phyloP scores from a whole-genome alignment of 2,888 invertebrate genomes.

The Meteorus cinctellus region DNA sequence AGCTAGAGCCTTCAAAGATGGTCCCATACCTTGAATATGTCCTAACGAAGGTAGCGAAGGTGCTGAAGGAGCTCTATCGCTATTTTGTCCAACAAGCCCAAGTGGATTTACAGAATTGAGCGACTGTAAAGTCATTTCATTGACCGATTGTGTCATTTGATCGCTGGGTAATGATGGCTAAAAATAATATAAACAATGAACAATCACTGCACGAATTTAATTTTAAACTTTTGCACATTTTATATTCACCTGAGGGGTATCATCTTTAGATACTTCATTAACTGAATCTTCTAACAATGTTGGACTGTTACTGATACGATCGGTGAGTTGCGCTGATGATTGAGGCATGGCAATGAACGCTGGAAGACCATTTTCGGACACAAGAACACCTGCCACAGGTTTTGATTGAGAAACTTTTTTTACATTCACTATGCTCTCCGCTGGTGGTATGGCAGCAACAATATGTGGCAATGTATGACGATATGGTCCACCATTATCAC shows the following conservation, averaged over 20 bases:
- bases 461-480: slow-evolving; percentile 54
- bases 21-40: slow-evolving; percentile 71
- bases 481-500: slow-evolving; percentile 27
- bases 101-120: slow-evolving; percentile 59
- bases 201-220: neutral
- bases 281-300: slow-evolving; percentile 62
- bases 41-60: slow-evolving; percentile 61
- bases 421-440: slow-evolving; percentile 50
- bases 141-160: slow-evolving; percentile 64
- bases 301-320: slow-evolving; percentile 67
- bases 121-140: slow-evolving; percentile 67
- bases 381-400: slow-evolving; percentile 47
- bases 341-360: slow-evolving; percentile 69
- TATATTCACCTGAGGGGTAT: slow-evolving; percentile 45
- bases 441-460: slow-evolving; percentile 60
- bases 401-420: slow-evolving; percentile 49
- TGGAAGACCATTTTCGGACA: slow-evolving; percentile 58
- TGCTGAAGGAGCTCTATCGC: slow-evolving; percentile 61
- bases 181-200: slow-evolving; percentile 31
- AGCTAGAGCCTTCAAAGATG: slow-evolving; percentile 76
- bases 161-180: slow-evolving; percentile 67
- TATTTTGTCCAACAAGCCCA: slow-evolving; percentile 56
- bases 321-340: slow-evolving; percentile 65
- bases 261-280: slow-evolving; percentile 69
- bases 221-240: neutral